Percentiles rank a stretch among this genome's conserved stretches.
These are phyloP conservation scores for Lucinisca nassula DNA, from an alignment of 2,888 invertebrate species.

Conservation along the genomic window DNA sequence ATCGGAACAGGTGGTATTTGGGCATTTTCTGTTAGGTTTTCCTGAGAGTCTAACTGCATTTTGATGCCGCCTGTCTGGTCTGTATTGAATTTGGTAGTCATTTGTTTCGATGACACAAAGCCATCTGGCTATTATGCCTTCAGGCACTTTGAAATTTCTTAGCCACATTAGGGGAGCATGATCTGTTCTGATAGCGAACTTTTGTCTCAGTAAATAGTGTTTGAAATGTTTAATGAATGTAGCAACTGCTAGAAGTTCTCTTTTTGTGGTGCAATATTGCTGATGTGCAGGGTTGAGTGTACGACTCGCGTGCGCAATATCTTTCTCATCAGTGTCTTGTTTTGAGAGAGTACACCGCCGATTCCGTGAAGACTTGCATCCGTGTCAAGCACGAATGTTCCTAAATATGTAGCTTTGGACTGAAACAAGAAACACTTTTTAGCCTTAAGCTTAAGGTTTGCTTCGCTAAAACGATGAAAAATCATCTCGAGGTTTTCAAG, in stretches of 20 bases:
- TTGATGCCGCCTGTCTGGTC: background rate
- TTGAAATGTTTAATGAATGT: no score
- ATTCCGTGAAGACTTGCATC: slow-evolving; percentile 68
- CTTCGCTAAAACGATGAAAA: slow-evolving; percentile 18
- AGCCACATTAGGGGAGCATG: slow-evolving; percentile 68
- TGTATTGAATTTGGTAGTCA: slow-evolving; percentile 4
- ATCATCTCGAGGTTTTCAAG: slow-evolving; percentile 9
- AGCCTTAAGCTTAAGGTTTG: slow-evolving; percentile 39
- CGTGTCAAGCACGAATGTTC: slow-evolving; percentile 59
- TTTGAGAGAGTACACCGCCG: slow-evolving; percentile 67
- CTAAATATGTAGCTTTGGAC: slow-evolving; percentile 35
- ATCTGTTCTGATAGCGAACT: slow-evolving; percentile 68
- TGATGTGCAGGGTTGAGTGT: slow-evolving; percentile 44
- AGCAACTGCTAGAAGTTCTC: slow-evolving; percentile 67
- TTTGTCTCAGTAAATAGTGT: slow-evolving; percentile 65
- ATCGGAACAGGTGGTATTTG: background rate
- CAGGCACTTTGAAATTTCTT: slow-evolving; percentile 59
- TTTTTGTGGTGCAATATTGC: slow-evolving; percentile 59
- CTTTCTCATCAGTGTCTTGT: slow-evolving; percentile 62
- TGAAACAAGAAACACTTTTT: slow-evolving; percentile 42
- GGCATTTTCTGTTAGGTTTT: slow-evolving; percentile 9
- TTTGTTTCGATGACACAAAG: slow-evolving; percentile 22
- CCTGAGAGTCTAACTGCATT: background rate
- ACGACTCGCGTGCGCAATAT: slow-evolving; percentile 63
- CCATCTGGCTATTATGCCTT: slow-evolving; percentile 63